Conservation (phyloP, 2,113 vertebrate genomes). For the Petroica traversi region DNA sequence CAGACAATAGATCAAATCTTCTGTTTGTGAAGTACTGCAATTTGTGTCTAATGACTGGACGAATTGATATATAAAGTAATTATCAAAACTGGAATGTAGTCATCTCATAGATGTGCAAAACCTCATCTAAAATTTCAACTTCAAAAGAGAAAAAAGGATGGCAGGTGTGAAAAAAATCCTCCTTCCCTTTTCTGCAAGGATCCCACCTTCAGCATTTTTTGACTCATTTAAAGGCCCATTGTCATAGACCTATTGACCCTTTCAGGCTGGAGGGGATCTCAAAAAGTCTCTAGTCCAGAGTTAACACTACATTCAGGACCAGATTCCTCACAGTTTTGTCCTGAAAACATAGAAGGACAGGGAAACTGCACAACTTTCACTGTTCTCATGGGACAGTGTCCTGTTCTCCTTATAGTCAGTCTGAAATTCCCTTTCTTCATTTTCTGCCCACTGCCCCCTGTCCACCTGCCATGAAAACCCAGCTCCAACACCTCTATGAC, state of each 20-base stretch:
- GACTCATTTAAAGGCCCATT: neutral
- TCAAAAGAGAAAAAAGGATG: neutral
- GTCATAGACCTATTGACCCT: neutral
- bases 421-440: neutral
- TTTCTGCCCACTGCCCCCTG: neutral
- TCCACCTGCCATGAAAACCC: neutral
- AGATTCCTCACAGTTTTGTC: neutral
- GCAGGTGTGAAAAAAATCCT: neutral
- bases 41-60: constrained; percentile 9
- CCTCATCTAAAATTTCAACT: neutral
- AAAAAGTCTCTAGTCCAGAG: neutral
- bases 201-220: neutral
- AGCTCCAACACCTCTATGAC: neutral
- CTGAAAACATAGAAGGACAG: neutral
- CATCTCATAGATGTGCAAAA: neutral
- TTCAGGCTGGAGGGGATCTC: neutral
- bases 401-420: neutral
- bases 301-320: neutral
- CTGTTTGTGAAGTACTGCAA: neutral
- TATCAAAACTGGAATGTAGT: constrained; percentile 15
- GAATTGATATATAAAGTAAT: constrained; percentile 20
- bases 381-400: neutral
- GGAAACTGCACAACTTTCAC: neutral
- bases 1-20: constrained; percentile 24
- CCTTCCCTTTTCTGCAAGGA: neutral